These are phyloP conservation scores for Hyles vespertilio DNA, from an alignment of 1,140 invertebrate genomes.

Conservation along the genomic window DNA sequence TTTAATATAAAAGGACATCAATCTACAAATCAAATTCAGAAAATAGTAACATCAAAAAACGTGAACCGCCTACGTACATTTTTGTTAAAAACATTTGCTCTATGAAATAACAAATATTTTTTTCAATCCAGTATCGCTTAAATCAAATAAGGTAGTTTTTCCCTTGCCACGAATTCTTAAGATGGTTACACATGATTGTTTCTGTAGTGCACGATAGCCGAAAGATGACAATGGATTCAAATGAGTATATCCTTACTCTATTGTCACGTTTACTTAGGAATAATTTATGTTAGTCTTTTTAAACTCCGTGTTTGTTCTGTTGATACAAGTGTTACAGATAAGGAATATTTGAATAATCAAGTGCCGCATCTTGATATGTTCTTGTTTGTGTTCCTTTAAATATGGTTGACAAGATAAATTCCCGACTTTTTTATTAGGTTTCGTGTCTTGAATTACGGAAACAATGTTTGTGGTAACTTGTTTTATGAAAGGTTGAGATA, in stretches of 20 bases:
- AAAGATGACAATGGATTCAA: slow-evolving; percentile 68
- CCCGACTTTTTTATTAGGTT: neutral
- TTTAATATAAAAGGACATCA: too few relatives aligned
- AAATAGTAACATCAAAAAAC: too few relatives aligned
- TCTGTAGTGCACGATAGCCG: slow-evolving; percentile 36
- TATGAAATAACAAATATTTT: too few relatives aligned
- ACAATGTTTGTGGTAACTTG: neutral
- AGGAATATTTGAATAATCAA: slow-evolving; percentile 36
- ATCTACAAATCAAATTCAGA: too few relatives aligned
- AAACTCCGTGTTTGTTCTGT: slow-evolving; percentile 32
- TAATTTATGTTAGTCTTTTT: slow-evolving; percentile 57
- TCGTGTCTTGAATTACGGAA: neutral
- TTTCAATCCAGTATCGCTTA: too few relatives aligned
- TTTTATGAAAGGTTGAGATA: neutral
- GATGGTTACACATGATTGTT: slow-evolving; percentile 9
- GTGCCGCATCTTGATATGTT: slow-evolving; percentile 2
- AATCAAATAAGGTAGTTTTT: slow-evolving; percentile 31
- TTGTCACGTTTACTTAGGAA: slow-evolving; percentile 38
- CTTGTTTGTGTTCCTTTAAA: neutral
- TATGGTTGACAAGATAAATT: neutral
- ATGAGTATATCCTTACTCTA: slow-evolving; percentile 64
- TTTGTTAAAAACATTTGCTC: too few relatives aligned
- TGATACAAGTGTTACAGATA: slow-evolving; percentile 46
- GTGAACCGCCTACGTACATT: too few relatives aligned
- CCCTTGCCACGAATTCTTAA: neutral